Evolutionary conservation across 2,797 vertebrate species (phyloP), one percentile per base, ranked within the genome.

Genomic region (Caiman crocodilus): DNA sequence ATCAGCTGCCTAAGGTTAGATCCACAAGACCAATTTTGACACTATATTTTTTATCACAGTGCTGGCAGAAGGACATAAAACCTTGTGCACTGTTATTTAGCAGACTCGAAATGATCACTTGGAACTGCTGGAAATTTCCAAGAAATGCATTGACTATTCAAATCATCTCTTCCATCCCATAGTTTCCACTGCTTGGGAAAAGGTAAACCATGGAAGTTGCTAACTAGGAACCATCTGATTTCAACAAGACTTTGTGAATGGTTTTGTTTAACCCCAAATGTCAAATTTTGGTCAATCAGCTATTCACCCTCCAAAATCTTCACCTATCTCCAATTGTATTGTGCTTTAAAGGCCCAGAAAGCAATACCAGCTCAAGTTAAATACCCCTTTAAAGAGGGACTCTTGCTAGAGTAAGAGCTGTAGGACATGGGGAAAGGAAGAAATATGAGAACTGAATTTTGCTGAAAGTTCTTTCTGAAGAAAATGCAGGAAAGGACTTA

Each of bases 371-470:
- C 13, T 75, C 50, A 65, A 69, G 50, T 0, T 16, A 32, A 91
- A 20, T n/a, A 42, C 35, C 82, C 84, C 6, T 60, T 89, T 76
- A 20, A 88, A 75, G 35, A 61, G 59, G 21, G 57, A 85, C 9
- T 4, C 26, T 77, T 7, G 5, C 76, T 76, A 91, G 82, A 71
- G 6, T 17, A 73, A 63, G 61, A 8, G 80, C 26, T 71, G 13
- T 21, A 92, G 74, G 50, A 21, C 18, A 83, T 57, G 59, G 35
- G 77, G n/a, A 32, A 88, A 57, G 88, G 30, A 7, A 79, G 8
- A 55, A 42, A 61, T 67, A 11, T 64, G 87, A 50, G 28, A 85
- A 55, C 0, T 0, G 2, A 58, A 16, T 25, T 42, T 4, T 26
- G 6, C 21, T 84, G 28, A 81, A 88, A 80, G 25, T 76, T 59